Evolutionary conservation across 2,888 invertebrate genomes (phyloP).

Genomic region (Lycophotia porphyrea): DNA sequence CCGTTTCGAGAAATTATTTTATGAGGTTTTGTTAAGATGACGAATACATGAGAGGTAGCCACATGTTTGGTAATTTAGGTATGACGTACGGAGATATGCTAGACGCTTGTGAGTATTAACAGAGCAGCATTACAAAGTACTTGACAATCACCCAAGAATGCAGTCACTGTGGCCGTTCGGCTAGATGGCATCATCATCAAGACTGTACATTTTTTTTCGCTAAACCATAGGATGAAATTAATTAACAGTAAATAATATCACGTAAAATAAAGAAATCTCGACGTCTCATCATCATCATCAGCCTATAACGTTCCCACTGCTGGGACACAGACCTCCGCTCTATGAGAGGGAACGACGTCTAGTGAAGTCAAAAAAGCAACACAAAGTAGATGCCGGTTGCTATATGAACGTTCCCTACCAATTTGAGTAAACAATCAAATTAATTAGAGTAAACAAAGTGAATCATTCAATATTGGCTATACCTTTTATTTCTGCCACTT

Average conservation of each 20-base stretch:
- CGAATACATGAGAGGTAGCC: not conserved
- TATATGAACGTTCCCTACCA: constrained; percentile 1
- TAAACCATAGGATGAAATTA: not conserved
- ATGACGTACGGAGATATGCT: too few species aligned
- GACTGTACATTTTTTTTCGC: too few species aligned
- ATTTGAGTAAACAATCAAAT: constrained; percentile 32
- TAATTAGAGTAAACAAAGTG: constrained; percentile 35
- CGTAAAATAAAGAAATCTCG: not conserved
- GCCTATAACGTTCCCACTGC: too few species aligned
- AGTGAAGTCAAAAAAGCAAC: not conserved
- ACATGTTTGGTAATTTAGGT: not conserved
- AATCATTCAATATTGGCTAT: constrained; percentile 29
- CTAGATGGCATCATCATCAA: too few species aligned
- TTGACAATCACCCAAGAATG: too few species aligned
- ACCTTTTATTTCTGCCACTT: constrained; percentile 40
- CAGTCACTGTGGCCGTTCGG: too few species aligned
- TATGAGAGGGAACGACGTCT: too few species aligned
- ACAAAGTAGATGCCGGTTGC: not conserved
- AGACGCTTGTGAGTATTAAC: too few species aligned
- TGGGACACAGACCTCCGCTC: too few species aligned
- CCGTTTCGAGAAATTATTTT: not conserved
- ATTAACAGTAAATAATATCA: not conserved
- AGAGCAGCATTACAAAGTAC: too few species aligned
- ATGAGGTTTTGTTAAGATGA: not conserved
- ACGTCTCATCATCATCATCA: too few species aligned